These are phyloP conservation scores for Callimico goeldii DNA, from an alignment of 2,797 vertebrate species.

Conservation along the genomic window DNA sequence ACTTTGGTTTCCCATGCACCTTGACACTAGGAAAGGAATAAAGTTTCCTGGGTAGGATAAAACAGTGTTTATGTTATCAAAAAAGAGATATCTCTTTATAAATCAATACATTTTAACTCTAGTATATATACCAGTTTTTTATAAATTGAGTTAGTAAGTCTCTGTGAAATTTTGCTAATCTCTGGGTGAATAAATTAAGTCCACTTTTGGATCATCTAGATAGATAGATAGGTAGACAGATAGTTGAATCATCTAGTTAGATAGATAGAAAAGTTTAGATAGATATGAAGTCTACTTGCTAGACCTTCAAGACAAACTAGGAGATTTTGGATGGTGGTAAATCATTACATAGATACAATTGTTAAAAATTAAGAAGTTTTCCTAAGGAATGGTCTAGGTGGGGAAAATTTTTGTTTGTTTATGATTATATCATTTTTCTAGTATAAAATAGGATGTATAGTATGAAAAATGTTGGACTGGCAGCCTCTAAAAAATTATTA, in stretches of 20 bases:
- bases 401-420: background rate
- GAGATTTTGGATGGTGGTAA: conserved; percentile 29
- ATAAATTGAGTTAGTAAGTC: conserved; percentile 8
- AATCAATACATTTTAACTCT: background rate
- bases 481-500: background rate
- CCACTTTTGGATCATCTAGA: background rate
- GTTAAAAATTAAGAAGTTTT: background rate
- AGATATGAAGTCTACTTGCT: background rate
- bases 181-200: background rate
- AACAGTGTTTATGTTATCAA: conserved; percentile 22
- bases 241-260: background rate
- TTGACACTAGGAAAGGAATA: background rate
- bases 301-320: background rate
- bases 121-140: background rate
- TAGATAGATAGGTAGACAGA: background rate
- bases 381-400: too few relatives aligned
- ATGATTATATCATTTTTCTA: background rate
- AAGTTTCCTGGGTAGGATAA: background rate
- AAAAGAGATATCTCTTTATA: conserved; percentile 18
- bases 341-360: background rate
- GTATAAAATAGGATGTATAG: background rate
- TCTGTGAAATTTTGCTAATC: background rate
- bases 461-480: background rate
- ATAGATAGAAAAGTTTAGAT: background rate
- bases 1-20: background rate